phyloP scores from a whole-genome alignment of 2,888 invertebrate species.

The Hybos culiciformis region DNA sequence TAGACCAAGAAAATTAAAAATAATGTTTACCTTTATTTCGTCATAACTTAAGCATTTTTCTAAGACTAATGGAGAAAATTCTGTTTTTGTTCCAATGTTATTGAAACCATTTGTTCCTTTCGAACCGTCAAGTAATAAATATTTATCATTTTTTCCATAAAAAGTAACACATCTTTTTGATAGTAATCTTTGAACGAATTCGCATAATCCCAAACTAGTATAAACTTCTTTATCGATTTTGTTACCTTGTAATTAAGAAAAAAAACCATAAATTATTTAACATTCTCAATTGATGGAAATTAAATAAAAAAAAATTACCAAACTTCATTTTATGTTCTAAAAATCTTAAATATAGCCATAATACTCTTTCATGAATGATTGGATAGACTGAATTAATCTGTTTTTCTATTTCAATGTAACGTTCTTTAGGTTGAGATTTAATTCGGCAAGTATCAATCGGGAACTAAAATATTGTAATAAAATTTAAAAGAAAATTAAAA shows the following conservation, averaged over 20 bases:
- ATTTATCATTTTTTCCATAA: conserved; percentile 35
- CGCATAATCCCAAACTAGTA: conserved; percentile 33
- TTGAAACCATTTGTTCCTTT: conserved; percentile 41
- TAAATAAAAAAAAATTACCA: conserved; percentile 9
- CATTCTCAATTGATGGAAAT: neutral
- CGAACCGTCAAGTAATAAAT: conserved; percentile 32
- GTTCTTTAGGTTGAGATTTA: conserved; percentile 13
- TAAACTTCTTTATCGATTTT: conserved; percentile 31
- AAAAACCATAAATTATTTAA: neutral
- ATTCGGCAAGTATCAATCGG: conserved; percentile 15
- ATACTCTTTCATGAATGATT: conserved; percentile 45
- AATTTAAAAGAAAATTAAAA: neutral
- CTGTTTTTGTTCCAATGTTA: conserved; percentile 37
- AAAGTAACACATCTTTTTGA: conserved; percentile 41
- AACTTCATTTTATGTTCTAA: conserved; percentile 40
- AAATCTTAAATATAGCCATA: conserved; percentile 45
- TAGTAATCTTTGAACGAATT: conserved; percentile 41
- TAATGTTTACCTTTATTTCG: conserved; percentile 38
- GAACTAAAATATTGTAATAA: conserved; percentile 11
- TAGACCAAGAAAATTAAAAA: neutral
- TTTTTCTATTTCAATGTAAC: conserved; percentile 11
- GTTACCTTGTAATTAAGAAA: conserved; percentile 23
- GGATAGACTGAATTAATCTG: conserved; percentile 43
- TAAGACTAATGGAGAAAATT: conserved; percentile 37
- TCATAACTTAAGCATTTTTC: conserved; percentile 42